Conservation (phyloP, 2,888 invertebrate species). For the Lasius platythorax region DNA sequence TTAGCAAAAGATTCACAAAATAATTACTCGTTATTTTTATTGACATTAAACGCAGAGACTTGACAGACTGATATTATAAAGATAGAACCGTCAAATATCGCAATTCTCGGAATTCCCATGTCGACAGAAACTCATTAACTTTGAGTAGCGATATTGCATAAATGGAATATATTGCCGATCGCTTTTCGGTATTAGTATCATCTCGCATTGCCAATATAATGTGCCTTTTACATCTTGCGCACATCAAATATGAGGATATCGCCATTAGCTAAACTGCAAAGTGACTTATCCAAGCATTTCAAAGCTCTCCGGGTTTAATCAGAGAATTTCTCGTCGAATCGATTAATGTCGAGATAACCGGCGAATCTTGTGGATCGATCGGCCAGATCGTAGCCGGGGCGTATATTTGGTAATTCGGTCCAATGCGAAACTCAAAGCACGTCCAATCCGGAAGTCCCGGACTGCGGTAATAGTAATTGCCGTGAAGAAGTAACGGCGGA, state of each 20-base stretch:
- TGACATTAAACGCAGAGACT: not conserved
- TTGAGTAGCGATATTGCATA: conserved; percentile 11
- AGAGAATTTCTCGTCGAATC: conserved; percentile 35
- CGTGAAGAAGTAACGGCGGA: conserved; percentile 52
- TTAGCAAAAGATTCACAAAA: not conserved
- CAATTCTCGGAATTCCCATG: not conserved
- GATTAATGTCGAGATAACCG: conserved; percentile 37
- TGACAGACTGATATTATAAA: not conserved
- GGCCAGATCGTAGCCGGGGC: conserved; percentile 19
- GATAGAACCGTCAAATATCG: not conserved
- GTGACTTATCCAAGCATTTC: conserved; percentile 45
- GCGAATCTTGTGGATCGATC: not conserved
- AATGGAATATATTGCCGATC: not conserved
- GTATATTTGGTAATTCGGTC: conserved; percentile 53
- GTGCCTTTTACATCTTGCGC: conserved; percentile 15
- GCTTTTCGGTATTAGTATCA: conserved; percentile 2
- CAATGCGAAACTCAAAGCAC: conserved; percentile 69
- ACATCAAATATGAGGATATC: conserved; percentile 29
- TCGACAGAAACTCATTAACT: conserved; percentile 24
- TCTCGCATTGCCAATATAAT: conserved; percentile 22
- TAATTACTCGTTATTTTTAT: conserved; percentile 14
- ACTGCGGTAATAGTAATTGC: conserved; percentile 67
- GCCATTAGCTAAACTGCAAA: conserved; percentile 34
- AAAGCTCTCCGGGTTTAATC: conserved; percentile 32
- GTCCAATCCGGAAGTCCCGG: conserved; percentile 69